Evolutionary conservation across 1,140 invertebrate species (phyloP).

Genomic region (Drosophila tropicalis): DNA sequence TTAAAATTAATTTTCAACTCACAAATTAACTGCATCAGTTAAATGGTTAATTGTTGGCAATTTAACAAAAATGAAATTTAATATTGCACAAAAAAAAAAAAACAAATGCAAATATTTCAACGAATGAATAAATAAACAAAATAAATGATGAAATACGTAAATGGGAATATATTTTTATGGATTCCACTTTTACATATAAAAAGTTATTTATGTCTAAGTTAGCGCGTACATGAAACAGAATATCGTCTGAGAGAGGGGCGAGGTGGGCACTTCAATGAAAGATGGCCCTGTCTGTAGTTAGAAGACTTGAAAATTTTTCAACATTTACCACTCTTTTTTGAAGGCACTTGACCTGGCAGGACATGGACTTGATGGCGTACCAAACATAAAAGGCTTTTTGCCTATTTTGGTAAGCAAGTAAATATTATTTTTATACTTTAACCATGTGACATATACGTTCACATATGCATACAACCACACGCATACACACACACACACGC

Average conservation of each 20-base stretch:
- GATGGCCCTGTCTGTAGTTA: neutral
- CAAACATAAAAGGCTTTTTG: slow-evolving; percentile 60
- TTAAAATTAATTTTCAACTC: slow-evolving; percentile 59
- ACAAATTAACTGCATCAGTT: slow-evolving; percentile 65
- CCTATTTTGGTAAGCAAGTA: slow-evolving; percentile 67
- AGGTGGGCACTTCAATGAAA: slow-evolving; percentile 6
- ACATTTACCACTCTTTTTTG: slow-evolving; percentile 17
- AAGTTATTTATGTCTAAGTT: too few relatives aligned
- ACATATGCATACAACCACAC: slow-evolving; percentile 19
- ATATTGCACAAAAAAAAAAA: neutral
- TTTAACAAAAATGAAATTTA: slow-evolving; percentile 3
- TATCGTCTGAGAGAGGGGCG: too few relatives aligned
- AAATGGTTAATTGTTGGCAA: slow-evolving; percentile 51
- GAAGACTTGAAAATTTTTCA: neutral
- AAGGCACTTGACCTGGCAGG: slow-evolving; percentile 36
- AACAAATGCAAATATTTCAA: slow-evolving; percentile 7
- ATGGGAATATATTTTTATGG: neutral
- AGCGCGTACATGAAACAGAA: too few relatives aligned
- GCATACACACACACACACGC: slow-evolving; percentile 6
- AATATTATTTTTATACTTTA: slow-evolving; percentile 75
- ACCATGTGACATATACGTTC: slow-evolving; percentile 30
- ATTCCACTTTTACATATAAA: neutral
- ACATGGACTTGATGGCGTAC: slow-evolving; percentile 4
- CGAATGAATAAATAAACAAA: neutral
- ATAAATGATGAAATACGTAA: neutral